Evolutionary conservation across 2,888 invertebrate genomes (phyloP).

Genomic region (Sycophila texana): DNA sequence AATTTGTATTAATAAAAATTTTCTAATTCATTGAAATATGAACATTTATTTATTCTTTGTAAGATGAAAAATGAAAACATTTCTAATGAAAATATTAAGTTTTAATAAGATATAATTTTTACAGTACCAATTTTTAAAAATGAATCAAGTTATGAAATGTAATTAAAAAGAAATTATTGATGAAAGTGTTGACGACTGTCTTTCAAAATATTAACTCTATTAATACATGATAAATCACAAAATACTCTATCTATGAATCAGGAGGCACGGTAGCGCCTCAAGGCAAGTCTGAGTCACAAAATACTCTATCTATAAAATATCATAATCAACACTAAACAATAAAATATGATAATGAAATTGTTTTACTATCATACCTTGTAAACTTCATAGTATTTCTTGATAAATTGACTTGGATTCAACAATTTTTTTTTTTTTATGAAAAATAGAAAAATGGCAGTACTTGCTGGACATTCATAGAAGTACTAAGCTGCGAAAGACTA

Average conservation of each 20-base stretch:
- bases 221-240: slow-evolving; percentile 26
- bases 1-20: neutral
- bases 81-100: too few relatives aligned
- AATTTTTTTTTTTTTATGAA: slow-evolving; percentile 24
- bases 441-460: slow-evolving; percentile 38
- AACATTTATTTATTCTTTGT: neutral
- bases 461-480: slow-evolving; percentile 38
- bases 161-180: slow-evolving; percentile 8
- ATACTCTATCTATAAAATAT: slow-evolving; percentile 32
- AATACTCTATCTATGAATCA: slow-evolving; percentile 32
- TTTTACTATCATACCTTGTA: slow-evolving; percentile 52
- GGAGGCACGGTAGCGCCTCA: too few relatives aligned
- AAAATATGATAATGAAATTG: slow-evolving; percentile 32
- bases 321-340: neutral
- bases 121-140: neutral
- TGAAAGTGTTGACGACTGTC: slow-evolving; percentile 31
- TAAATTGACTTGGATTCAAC: slow-evolving; percentile 28
- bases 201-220: slow-evolving; percentile 21
- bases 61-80: too few relatives aligned
- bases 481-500: slow-evolving; percentile 42
- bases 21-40: neutral
- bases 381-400: slow-evolving; percentile 51
- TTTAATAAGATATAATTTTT: too few relatives aligned
- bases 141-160: neutral
- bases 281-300: too few relatives aligned